Base-by-base conservation (phyloP, 2,888 invertebrate genomes). In the Drosophila affinis region DNA sequence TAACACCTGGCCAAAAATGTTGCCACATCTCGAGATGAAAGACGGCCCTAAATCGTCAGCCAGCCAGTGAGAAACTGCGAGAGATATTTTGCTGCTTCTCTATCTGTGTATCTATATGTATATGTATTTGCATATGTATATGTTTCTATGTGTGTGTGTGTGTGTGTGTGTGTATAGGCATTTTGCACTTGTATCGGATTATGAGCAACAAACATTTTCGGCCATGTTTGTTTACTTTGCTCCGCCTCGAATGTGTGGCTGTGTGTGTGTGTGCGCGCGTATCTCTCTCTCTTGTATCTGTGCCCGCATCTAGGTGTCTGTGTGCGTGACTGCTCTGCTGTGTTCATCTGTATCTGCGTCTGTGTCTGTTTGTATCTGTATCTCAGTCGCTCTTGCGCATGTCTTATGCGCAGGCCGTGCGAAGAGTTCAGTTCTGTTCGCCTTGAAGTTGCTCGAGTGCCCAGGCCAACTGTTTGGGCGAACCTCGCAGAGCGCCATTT, bases 181-280 rank as follows among this genome's bases (percentile, higher is more conserved):
- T 82, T 81, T 39, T 84, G 83, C 86, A 84, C 87, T 88, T 88
- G 85, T 86, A 86, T 87, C 88, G 84, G 90, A 88, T 89, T 88
- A 89, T 88, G 81, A 83, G 90, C 81, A 88, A 78, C 88, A 88
- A 90, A 87, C 86, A 89, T 89, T 90, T 90, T 91, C 91, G 91
- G 91, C 91, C 91, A 91, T 91, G 89, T 90, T 91, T 91, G 90
- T 91, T 91, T 91, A 87, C 89, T 88, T 91, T 87, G 91, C 91
- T 91, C 91, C 91, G 91, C 91, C 91, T 91, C 87, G 87, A 87
- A 87, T 84, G 80, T 78, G 72, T 59, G 72, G 57, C 53, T 77
- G 72, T 73, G 60, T 72, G 79, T 65, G 77, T 72, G 79, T 65
- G 77, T 45, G 52, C 68, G 9, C 21, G 21, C 9, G 29, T 9